Base-by-base conservation (phyloP, 2,797 vertebrate genomes). In the Crenichthys baileyi region DNA sequence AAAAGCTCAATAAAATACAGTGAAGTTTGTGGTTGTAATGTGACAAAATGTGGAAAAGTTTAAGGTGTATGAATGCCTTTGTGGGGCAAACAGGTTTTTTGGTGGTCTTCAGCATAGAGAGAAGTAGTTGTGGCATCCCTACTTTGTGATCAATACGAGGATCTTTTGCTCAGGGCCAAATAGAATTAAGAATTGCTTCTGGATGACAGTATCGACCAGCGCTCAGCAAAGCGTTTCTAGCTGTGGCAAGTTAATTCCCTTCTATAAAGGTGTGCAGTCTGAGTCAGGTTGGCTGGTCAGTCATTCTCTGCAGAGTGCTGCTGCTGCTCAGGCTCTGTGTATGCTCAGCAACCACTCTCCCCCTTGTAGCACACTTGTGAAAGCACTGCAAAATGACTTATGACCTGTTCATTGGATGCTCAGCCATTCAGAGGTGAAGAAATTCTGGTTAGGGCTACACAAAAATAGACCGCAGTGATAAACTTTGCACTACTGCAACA, bases 131-230 rank as follows among this genome's bases (percentile, higher is more conserved):
- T 89, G 89, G 81, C 83, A 88, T 90, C 85, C 58, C 29, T 83
- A 84, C 86, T 89, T 85, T 90, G 82, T 72, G 88, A 94, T 94
- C 93, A 90, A 94, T 94, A 91, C 36, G 15, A 76, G 81, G 87
- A 93, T 93, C 91, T 92, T 92, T 88, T 92, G 89, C 90, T 91
- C 63, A 80, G 87, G 85, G 88, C 90, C 87, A 92, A 93, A 94
- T 92, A 91, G 87, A 94, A 94, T 94, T 93, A 94, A 90, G 90
- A 91, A 93, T 90, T 91, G 93, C 92, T 92, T 92, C 92, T 88
- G 88, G 89, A 92, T 94, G 94, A 93, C 91, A 86, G 81, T 94
- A 94, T 94, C 88, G 92, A 94, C 87, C 90, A 81, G 87, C 0
- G 77, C 87, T 90, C 91, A 85, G 87, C 79, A 85, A 91, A 90